These are phyloP conservation scores for Mesitornis unicolor DNA, from an alignment of 2,113 vertebrate genomes.

Conservation along the genomic window DNA sequence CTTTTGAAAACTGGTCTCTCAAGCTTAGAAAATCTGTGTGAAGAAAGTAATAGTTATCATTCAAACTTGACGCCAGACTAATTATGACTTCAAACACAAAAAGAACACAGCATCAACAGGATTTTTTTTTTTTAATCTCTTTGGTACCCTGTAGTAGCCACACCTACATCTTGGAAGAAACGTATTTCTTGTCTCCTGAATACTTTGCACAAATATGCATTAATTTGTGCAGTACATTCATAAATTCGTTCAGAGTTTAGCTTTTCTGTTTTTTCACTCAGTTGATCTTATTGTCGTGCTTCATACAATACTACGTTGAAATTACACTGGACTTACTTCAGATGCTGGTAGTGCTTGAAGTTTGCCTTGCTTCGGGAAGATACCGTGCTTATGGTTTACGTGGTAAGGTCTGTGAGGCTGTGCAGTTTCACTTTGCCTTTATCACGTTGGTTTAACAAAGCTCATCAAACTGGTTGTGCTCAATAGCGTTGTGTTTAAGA, in stretches of 20 bases:
- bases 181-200: background rate
- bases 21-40: slow-evolving; percentile 43
- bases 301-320: background rate
- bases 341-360: background rate
- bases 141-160: background rate
- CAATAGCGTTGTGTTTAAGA: background rate
- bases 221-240: background rate
- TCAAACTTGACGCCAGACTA: slow-evolving; percentile 57
- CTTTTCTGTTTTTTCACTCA: background rate
- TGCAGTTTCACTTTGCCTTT: background rate
- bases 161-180: slow-evolving; percentile 28
- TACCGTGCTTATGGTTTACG: background rate
- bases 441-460: background rate
- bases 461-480: background rate
- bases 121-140: background rate
- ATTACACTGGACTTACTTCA: background rate
- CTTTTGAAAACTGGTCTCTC: slow-evolving; percentile 66
- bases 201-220: background rate
- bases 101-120: background rate
- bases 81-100: slow-evolving; percentile 63
- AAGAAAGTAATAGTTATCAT: slow-evolving; percentile 56
- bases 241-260: background rate
- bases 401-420: background rate
- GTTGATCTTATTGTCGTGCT: background rate
- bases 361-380: background rate